Evolutionary conservation across 2,797 vertebrate species (phyloP).

Genomic region (Alauda arvensis): DNA sequence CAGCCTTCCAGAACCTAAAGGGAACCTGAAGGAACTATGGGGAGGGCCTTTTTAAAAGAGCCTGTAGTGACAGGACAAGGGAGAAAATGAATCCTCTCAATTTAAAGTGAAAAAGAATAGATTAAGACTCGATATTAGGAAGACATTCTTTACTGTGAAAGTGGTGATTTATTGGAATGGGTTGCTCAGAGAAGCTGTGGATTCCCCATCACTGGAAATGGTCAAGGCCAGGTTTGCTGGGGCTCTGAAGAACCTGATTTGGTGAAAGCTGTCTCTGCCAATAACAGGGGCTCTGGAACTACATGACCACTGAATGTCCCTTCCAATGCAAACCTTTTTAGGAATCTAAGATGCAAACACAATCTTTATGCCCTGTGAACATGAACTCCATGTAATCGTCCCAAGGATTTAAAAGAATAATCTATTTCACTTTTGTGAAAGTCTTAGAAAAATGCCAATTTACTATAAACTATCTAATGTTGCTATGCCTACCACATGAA

Average conservation of each 20-base stretch:
- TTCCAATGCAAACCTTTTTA: neutral
- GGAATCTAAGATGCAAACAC: neutral
- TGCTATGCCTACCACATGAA: neutral
- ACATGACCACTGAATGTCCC: neutral
- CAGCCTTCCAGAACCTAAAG: neutral
- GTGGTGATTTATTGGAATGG: neutral
- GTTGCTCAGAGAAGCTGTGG: neutral
- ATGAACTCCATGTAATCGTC: neutral
- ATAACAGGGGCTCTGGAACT: neutral
- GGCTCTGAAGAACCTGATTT: neutral
- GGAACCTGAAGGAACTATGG: rapidly evolving
- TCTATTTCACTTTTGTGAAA: neutral
- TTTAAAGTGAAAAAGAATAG: neutral
- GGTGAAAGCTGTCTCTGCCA: neutral
- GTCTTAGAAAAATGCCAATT: neutral
- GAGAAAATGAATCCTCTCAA: neutral
- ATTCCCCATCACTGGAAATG: neutral
- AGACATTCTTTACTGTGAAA: neutral
- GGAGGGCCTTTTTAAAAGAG: neutral
- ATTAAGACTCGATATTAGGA: neutral
- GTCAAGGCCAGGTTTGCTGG: neutral
- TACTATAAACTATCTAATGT: neutral
- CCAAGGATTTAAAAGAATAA: neutral
- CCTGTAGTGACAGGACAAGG: neutral
- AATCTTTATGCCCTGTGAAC: neutral